Percentiles rank a stretch among this genome's conserved stretches.
Evolutionary conservation across 1,140 invertebrate species (phyloP).

Genomic region (Cylas formicarius): DNA sequence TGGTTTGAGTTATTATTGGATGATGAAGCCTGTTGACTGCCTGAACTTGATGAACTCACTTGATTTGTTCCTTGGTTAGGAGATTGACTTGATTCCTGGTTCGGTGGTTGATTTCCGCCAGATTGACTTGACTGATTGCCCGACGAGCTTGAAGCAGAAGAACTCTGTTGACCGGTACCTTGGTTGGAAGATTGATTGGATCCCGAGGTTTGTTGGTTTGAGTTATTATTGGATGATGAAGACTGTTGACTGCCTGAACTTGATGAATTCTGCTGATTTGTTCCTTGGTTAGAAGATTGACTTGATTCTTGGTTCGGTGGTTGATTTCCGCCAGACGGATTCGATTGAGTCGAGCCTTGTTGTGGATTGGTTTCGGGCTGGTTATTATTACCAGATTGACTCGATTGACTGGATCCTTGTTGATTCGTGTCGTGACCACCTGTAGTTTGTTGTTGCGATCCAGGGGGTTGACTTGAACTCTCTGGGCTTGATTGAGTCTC

Average conservation of each 20-base stretch:
- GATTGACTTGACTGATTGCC: conserved; percentile 6
- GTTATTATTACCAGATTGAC: too few relatives aligned
- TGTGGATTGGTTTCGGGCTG: conserved; percentile 8
- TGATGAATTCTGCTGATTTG: background rate
- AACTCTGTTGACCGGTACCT: background rate
- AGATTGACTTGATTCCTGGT: background rate
- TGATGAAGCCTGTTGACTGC: background rate
- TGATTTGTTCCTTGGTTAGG: background rate
- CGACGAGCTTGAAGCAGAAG: conserved; percentile 7
- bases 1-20: conserved; percentile 5
- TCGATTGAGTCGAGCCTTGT: conserved; percentile 1
- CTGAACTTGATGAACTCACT: background rate
- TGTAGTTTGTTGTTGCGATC: background rate
- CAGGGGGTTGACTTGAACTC: too few relatives aligned
- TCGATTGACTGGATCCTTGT: too few relatives aligned
- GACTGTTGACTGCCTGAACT: background rate
- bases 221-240: background rate
- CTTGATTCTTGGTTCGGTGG: background rate
- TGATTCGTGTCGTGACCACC: too few relatives aligned
- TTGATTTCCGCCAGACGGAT: conserved; percentile 8
- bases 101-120: conserved; percentile 3
- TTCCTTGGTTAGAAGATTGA: too few relatives aligned
- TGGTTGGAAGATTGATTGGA: conserved; percentile 2
- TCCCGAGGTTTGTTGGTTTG: conserved; percentile 4
- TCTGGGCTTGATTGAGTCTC: conserved; percentile 4